phyloP scores from a whole-genome alignment of 2,797 vertebrate genomes.

The Ptychobarbus kaznakovi region DNA sequence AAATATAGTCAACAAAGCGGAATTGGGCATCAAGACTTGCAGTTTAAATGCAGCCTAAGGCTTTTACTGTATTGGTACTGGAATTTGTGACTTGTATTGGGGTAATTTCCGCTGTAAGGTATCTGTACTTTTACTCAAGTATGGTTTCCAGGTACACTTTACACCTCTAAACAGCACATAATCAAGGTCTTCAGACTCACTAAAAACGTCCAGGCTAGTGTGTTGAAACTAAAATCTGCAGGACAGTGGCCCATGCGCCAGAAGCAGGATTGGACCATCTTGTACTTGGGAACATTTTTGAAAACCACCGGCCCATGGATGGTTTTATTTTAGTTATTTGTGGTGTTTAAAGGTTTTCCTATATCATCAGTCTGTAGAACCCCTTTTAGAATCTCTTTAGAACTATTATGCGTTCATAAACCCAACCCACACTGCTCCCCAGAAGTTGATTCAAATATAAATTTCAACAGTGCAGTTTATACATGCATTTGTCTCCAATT shows the following conservation, averaged over 20 bases:
- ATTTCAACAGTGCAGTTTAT: constrained; percentile 46
- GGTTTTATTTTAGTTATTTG: background rate
- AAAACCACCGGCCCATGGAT: background rate
- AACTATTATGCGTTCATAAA: background rate
- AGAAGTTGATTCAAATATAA: constrained; percentile 39
- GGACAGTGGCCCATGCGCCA: too few species aligned
- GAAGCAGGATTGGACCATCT: background rate
- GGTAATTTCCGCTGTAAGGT: background rate
- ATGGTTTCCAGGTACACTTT: background rate
- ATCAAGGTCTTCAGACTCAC: too few species aligned
- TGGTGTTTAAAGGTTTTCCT: background rate
- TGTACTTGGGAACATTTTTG: background rate
- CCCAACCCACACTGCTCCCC: background rate
- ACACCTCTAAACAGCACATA: background rate
- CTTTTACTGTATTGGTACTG: background rate
- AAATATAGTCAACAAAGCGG: too few species aligned
- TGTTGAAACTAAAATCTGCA: too few species aligned
- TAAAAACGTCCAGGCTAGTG: too few species aligned
- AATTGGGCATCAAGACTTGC: too few species aligned
- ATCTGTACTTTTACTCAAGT: background rate
- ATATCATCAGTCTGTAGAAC: background rate
- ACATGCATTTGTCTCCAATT: constrained; percentile 59
- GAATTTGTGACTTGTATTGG: background rate
- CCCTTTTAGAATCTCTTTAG: background rate
- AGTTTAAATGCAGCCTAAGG: background rate